phyloP scores from a whole-genome alignment of 2,113 vertebrate species.

The Ptyas mucosa region DNA sequence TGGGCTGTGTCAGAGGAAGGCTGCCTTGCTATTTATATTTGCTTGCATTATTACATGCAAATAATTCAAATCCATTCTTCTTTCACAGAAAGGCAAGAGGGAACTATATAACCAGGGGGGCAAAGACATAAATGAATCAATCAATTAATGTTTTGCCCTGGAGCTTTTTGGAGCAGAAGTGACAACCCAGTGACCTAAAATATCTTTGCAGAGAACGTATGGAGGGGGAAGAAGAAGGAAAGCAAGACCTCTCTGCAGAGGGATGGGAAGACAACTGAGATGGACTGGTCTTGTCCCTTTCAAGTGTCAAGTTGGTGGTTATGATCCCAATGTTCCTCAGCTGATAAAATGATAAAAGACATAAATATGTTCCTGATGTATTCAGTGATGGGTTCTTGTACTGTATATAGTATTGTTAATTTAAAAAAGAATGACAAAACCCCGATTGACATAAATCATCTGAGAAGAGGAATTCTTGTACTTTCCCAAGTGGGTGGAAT shows the following conservation, averaged over 20 bases:
- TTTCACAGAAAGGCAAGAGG: neutral
- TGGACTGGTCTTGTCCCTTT: neutral
- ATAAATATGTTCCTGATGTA: neutral
- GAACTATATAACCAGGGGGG: neutral
- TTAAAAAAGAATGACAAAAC: neutral
- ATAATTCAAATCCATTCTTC: neutral
- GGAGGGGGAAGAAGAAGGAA: neutral
- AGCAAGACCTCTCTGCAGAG: neutral
- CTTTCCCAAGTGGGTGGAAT: neutral
- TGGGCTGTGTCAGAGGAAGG: neutral
- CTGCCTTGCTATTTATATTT: neutral
- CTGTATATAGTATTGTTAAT: neutral
- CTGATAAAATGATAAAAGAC: neutral
- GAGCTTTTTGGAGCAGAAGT: neutral
- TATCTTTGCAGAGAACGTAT: neutral
- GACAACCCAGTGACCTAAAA: conserved; percentile 19
- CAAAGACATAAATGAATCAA: neutral
- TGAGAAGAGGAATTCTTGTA: neutral
- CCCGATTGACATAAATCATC: neutral
- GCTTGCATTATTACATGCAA: neutral
- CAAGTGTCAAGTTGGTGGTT: neutral
- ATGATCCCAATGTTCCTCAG: neutral
- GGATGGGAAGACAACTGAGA: neutral
- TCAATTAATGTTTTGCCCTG: neutral
- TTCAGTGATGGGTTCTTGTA: neutral